Evolutionary conservation across 1,140 invertebrate genomes (phyloP), one percentile per base, ranked within the genome.

Genomic region (Penaeus indicus): DNA sequence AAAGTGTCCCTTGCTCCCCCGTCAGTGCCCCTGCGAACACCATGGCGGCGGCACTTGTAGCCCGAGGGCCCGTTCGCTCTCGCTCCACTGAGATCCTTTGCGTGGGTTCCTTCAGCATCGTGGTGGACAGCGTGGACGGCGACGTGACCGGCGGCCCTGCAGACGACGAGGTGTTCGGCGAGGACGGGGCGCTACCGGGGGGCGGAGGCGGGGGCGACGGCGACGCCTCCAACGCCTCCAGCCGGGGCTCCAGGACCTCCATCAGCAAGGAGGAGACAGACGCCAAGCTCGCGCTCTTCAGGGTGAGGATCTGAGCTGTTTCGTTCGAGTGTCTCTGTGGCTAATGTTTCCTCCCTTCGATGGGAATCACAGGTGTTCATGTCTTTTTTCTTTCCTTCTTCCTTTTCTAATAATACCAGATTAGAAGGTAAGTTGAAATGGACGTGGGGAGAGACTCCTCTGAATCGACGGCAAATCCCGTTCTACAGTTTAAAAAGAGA

Each of bases 121-220:
- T 88, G 69, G 87, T 88, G 87, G 87, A 88, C 87, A 88, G 87
- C 62, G 87, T 88, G 60, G 87, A 88, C 69, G 87, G 87, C 21
- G 87, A 88, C 19, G 87, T 88, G 60, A 88, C 87, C 13, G 87
- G 87, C 21, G 86, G 81, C 47, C 61, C 80, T 22, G 85, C 85
- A 7, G 87, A 88, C 87, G 87, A 88, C 67, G 81, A 84, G 72
- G 61, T 88, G 21, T 88, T 88, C 72, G 87, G 87, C 22, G 87
- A 88, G 54, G 86, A 83, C 25, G 77, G 32, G 16, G 77, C 72
- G 62, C 60, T 27, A n/a, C 54, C 54, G 54, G 54, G 63, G 42
- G 72, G 54, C 27, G 67, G 42, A 19, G 81, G 75, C 27, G 84
- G 86, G 7, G 67, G 63, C 21, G 87, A 88, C 38, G 47, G 87